Conservation (phyloP, 1,140 invertebrate species). For the Hydropsyche tenuis region DNA sequence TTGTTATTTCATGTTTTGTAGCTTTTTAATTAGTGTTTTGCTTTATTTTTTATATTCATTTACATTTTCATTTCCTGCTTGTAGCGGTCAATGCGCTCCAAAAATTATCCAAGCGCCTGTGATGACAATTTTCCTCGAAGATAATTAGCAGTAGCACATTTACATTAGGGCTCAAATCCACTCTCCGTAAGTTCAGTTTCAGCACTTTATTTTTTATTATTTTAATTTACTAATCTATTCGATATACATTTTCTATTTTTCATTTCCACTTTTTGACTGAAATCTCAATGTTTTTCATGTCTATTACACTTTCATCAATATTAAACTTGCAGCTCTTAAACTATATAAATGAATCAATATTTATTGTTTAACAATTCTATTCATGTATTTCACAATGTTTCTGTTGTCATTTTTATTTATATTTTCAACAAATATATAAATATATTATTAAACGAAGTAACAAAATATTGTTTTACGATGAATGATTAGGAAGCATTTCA, state of each 20-base stretch:
- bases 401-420: not conserved
- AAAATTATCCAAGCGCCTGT: slow-evolving; percentile 47
- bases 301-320: not conserved
- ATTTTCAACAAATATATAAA: not conserved
- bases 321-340: not conserved
- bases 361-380: no score
- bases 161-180: slow-evolving; percentile 47
- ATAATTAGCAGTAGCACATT: slow-evolving; percentile 48
- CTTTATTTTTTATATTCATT: slow-evolving; percentile 37
- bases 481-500: no score
- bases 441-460: not conserved
- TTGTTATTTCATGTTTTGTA: slow-evolving; percentile 35
- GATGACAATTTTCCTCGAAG: slow-evolving; percentile 43
- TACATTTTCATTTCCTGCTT: slow-evolving; percentile 44
- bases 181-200: slow-evolving; percentile 46
- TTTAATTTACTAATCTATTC: not conserved
- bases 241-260: not conserved
- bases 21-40: slow-evolving; percentile 40
- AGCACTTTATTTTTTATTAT: slow-evolving; percentile 39
- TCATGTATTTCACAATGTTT: no score
- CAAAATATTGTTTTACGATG: no score
- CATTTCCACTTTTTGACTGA: not conserved
- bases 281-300: not conserved
- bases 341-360: not conserved
- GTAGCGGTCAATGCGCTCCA: slow-evolving; percentile 48